Evolutionary conservation across 2,113 vertebrate species (phyloP), one percentile per base, ranked within the genome.

Genomic region (Calidris pygmaea): DNA sequence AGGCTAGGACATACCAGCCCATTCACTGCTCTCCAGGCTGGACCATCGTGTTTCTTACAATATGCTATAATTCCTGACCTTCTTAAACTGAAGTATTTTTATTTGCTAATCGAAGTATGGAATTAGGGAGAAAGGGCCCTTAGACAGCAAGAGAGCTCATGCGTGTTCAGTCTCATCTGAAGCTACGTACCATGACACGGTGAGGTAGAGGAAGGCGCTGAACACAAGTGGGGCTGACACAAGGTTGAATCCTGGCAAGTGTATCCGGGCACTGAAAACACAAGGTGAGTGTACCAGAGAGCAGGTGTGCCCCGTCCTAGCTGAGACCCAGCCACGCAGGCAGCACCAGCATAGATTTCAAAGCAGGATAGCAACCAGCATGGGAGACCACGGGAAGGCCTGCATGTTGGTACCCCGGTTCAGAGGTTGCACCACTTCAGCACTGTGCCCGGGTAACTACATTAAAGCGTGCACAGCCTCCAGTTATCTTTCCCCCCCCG

Each of bases 381-480:
- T 3, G 15, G 52, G 65, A 73, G 21, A 53, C 4, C 30, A 9
- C 0, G 4, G 68, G 76, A 65, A 43, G 3, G 4, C 9, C 41
- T n/a, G 27, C 0, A 0, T 8, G 27, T 15, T 39, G 13, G 39
- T n/a, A 1, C 8, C 29, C 24, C 23, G 17, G 7, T 65, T 70
- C 5, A 47, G 20, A 37, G 23, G 24, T 18, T 56, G 52, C 22
- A 21, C 41, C 34, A 16, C 6, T 74, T 85, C 60, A 71, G n/a
- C 35, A 32, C 60, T 19, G 19, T 30, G 60, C 45, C 45, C 21
- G 50, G 18, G n/a, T 26, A 39, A 39, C 14, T 30, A 5, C 8
- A 56, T 21, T 29, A 67, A 53, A 89, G 20, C 35, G 23, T 50
- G 43, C 79, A 22, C 0, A 29, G 56, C n/a, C 53, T 59, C 17